Evolutionary conservation across 1,140 invertebrate genomes (phyloP).

Genomic region (Conus ventricosus): DNA sequence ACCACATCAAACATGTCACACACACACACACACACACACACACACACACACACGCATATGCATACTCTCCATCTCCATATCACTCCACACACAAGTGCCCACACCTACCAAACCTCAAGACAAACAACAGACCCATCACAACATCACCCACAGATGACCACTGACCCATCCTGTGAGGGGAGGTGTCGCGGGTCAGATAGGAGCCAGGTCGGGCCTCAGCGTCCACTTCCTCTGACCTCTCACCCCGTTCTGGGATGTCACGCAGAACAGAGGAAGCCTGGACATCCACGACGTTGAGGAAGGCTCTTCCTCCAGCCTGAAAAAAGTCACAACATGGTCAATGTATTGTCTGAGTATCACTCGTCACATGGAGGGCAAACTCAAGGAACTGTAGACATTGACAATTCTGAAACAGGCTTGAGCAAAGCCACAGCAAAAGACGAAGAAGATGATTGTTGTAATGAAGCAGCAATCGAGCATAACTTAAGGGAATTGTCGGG

Average conservation of each 20-base stretch:
- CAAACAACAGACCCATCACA: not conserved
- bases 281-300: conserved; percentile 71
- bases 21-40: not conserved
- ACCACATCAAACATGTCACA: too few relatives aligned
- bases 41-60: not conserved
- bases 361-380: too few relatives aligned
- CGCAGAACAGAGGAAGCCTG: conserved; percentile 63
- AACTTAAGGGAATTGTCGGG: too few relatives aligned
- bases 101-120: not conserved
- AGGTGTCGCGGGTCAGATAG: not conserved
- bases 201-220: not conserved
- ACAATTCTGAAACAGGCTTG: too few relatives aligned
- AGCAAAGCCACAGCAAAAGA: too few relatives aligned
- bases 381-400: too few relatives aligned
- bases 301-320: conserved; percentile 54
- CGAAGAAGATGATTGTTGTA: too few relatives aligned
- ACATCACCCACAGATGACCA: not conserved
- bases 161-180: conserved; percentile 12
- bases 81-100: not conserved
- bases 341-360: too few relatives aligned
- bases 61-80: too few relatives aligned
- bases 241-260: conserved; percentile 55
- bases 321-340: conserved; percentile 20
- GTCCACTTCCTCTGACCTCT: not conserved
- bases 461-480: too few relatives aligned